phyloP scores from a whole-genome alignment of 2,888 invertebrate genomes.

The Neoaliturus tenellus region DNA sequence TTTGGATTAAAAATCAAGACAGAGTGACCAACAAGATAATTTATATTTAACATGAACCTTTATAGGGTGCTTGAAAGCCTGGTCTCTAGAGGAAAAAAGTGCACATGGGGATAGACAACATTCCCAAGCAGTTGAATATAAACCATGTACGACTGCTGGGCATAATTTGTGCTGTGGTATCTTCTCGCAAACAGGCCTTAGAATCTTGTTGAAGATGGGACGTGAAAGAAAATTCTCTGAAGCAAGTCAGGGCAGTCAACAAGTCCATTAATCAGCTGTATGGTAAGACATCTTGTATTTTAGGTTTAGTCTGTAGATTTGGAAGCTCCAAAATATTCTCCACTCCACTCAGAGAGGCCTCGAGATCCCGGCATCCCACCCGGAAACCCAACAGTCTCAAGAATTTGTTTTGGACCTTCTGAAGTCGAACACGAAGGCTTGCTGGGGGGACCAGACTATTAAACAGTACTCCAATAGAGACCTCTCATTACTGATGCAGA shows the following conservation, averaged over 20 bases:
- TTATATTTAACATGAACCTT: too few species aligned
- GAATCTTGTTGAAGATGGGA: not conserved
- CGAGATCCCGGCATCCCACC: not conserved
- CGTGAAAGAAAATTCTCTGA: not conserved
- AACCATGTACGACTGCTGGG: not conserved
- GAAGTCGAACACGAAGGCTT: not conserved
- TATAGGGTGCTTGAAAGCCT: too few species aligned
- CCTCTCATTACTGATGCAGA: not conserved
- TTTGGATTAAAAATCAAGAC: too few species aligned
- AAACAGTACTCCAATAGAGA: not conserved
- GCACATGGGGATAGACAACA: too few species aligned
- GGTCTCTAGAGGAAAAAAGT: too few species aligned
- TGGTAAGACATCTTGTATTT: not conserved
- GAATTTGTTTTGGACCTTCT: not conserved
- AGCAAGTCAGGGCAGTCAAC: not conserved
- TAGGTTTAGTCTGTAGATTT: not conserved
- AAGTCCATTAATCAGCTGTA: not conserved
- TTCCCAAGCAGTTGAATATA: too few species aligned
- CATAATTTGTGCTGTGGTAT: not conserved
- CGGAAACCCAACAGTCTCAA: slow-evolving; percentile 7
- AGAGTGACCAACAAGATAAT: too few species aligned
- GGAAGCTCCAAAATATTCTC: not conserved
- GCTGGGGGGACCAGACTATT: not conserved
- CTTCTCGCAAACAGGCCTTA: not conserved
- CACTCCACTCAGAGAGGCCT: not conserved